phyloP scores from a whole-genome alignment of 35 echinoderm and acorn worm species.

The Amphiura filiformis region DNA sequence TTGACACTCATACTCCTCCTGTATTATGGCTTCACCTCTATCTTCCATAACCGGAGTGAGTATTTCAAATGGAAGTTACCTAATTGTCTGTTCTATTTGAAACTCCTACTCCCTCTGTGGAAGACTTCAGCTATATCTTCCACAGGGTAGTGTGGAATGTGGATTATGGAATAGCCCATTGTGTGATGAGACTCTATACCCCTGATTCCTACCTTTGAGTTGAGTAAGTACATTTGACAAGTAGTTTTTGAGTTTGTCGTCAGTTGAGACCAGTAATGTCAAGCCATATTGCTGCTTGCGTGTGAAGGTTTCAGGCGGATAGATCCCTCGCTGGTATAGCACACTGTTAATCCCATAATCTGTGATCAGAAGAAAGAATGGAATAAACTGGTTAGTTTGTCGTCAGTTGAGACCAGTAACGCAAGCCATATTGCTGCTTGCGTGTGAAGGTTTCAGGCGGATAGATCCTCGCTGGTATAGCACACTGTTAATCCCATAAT shows the following conservation, averaged over 20 bases:
- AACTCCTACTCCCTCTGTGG: not conserved
- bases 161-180: not conserved
- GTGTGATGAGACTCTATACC: not conserved
- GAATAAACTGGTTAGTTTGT: conserved; percentile 23
- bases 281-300: conserved; percentile 80
- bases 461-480: conserved; percentile 92
- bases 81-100: not conserved
- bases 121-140: not conserved
- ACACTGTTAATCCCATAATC: conserved; percentile 96
- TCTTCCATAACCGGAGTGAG: no score
- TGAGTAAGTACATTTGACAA: conserved; percentile 71
- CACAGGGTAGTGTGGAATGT: not conserved
- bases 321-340: conserved; percentile 92
- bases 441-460: conserved; percentile 85
- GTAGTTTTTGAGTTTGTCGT: conserved; percentile 75
- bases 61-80: not conserved
- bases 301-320: conserved; percentile 85
- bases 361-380: conserved; percentile 7
- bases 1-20: no score
- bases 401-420: conserved; percentile 68
- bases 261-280: conserved; percentile 68
- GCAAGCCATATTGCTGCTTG: conserved; percentile 78
- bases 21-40: no score
- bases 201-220: conserved; percentile 64
- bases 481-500: conserved; percentile 94